Percentiles rank a stretch among this genome's conserved stretches.
Evolutionary conservation across 2,113 vertebrate genomes (phyloP).

Genomic region (Microcebus tavaratra): DNA sequence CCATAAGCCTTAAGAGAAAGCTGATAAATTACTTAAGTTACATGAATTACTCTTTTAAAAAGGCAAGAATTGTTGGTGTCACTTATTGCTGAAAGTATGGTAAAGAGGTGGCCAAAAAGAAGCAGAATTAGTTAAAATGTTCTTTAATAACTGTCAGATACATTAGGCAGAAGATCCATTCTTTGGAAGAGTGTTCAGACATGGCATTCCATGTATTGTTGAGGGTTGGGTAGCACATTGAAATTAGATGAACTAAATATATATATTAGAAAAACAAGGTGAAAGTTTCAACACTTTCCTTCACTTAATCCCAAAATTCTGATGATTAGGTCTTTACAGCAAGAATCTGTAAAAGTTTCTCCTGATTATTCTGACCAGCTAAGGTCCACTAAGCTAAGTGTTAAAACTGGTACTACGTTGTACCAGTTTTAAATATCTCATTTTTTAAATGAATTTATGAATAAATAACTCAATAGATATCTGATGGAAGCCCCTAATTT

Average conservation of each 20-base stretch:
- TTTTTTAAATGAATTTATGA: background rate
- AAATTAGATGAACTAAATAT: background rate
- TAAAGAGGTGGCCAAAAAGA: background rate
- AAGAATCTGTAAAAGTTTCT: background rate
- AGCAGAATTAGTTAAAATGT: background rate
- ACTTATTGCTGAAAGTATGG: background rate
- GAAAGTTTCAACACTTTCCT: background rate
- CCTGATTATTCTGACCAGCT: background rate
- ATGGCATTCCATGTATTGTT: accelerated
- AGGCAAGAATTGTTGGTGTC: background rate
- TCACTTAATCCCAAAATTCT: background rate
- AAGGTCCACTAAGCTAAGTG: background rate
- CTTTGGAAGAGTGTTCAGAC: background rate
- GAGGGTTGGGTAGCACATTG: background rate
- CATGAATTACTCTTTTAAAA: background rate
- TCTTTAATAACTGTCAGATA: background rate
- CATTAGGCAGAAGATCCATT: background rate
- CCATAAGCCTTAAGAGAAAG: background rate
- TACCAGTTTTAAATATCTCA: background rate
- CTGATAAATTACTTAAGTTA: background rate
- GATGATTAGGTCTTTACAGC: background rate
- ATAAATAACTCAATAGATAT: background rate
- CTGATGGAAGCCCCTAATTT: background rate
- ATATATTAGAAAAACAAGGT: too few relatives aligned
- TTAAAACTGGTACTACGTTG: too few relatives aligned